phyloP scores from a whole-genome alignment of 2,113 vertebrate species.

The human (Homo sapiens) region GRCh38 chrY:23219501-23220000 shows the following conservation, averaged over 20 bases:
- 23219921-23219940: too few relatives aligned
- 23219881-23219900: not conserved
- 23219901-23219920: not conserved
- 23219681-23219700: not conserved
- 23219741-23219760: slow-evolving; percentile 64
- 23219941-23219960: too few relatives aligned
- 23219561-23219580: too few relatives aligned
- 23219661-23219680: not conserved
- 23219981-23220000: not conserved
- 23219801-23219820: rapidly evolving
- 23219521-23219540: not conserved
- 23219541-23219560: not conserved
- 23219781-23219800: rapidly evolving
- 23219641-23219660: not conserved
- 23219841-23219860: rapidly evolving
- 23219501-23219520: not conserved
- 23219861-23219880: not conserved
- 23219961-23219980: not conserved
- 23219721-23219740: slow-evolving; percentile 48
- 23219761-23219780: not conserved
- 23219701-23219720: not conserved
- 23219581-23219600: too few relatives aligned
- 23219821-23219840: rapidly evolving
- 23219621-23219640: not conserved
- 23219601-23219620: not conserved